Evolutionary conservation across 2,113 vertebrate genomes (phyloP).

Genomic region (Stegastes partitus): DNA sequence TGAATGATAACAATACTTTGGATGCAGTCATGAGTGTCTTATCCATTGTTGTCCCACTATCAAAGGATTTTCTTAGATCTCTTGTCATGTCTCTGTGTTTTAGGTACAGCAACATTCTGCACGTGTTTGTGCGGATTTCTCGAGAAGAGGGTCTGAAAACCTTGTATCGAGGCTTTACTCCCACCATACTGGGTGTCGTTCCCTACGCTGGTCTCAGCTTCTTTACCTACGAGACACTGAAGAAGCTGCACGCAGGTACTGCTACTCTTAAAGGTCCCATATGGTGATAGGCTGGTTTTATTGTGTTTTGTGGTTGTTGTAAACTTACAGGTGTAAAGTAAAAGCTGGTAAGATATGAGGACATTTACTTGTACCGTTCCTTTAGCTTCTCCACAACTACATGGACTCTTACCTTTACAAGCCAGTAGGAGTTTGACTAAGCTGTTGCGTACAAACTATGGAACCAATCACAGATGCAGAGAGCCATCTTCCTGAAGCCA

Average conservation of each 20-base stretch:
- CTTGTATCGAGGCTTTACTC: slow-evolving; percentile 92
- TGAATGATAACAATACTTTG: no score
- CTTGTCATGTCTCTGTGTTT: neutral
- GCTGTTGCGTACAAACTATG: no score
- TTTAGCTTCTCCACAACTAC: no score
- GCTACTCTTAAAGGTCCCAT: neutral
- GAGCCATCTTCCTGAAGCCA: no score
- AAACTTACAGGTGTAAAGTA: no score
- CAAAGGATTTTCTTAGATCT: neutral
- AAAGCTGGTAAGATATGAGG: no score
- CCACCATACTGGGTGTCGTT: slow-evolving; percentile 94
- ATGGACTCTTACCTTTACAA: no score
- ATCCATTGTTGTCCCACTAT: neutral
- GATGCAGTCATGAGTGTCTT: neutral
- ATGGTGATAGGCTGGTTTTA: no score
- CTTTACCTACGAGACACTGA: slow-evolving; percentile 96
- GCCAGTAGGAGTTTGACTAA: no score
- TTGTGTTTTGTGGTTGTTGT: no score
- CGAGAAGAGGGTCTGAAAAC: slow-evolving; percentile 94
- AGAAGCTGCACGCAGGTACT: slow-evolving; percentile 93
- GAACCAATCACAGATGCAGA: no score
- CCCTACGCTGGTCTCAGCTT: slow-evolving; percentile 97
- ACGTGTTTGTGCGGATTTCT: slow-evolving; percentile 95
- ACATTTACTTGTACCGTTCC: no score
- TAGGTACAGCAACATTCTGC: slow-evolving; percentile 98